phyloP scores from a whole-genome alignment of 2,797 vertebrate species.

The Garrulus glandarius region DNA sequence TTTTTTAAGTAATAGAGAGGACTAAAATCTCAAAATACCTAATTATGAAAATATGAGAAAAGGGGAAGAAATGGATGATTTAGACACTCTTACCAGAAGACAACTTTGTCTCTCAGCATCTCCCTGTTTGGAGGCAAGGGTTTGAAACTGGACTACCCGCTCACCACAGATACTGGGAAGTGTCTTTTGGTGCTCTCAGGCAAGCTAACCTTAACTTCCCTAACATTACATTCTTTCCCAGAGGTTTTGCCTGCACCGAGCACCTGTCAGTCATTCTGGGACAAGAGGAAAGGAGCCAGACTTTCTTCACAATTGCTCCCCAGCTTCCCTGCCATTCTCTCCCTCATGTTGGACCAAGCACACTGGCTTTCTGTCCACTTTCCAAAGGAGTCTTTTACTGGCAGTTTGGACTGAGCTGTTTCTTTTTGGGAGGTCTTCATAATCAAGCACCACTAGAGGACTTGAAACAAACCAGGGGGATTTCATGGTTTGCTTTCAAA shows the following conservation, averaged over 20 bases:
- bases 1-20: neutral
- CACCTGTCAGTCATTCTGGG: neutral
- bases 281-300: neutral
- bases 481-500: neutral
- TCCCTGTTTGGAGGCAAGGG: neutral
- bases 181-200: neutral
- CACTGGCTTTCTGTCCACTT: neutral
- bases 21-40: neutral
- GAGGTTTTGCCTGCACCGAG: neutral
- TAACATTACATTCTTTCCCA: neutral
- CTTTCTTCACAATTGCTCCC: neutral
- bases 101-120: neutral
- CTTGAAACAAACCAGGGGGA: neutral
- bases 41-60: neutral
- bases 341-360: neutral
- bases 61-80: neutral
- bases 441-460: neutral
- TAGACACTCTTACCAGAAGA: neutral
- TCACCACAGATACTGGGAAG: neutral
- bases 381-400: neutral
- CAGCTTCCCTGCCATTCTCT: neutral
- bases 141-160: neutral
- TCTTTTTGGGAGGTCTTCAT: neutral
- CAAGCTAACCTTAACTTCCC: neutral
- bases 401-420: neutral